Evolutionary conservation across 2,888 invertebrate species (phyloP), one percentile per base, ranked within the genome.

Genomic region (Graphium colonna): DNA sequence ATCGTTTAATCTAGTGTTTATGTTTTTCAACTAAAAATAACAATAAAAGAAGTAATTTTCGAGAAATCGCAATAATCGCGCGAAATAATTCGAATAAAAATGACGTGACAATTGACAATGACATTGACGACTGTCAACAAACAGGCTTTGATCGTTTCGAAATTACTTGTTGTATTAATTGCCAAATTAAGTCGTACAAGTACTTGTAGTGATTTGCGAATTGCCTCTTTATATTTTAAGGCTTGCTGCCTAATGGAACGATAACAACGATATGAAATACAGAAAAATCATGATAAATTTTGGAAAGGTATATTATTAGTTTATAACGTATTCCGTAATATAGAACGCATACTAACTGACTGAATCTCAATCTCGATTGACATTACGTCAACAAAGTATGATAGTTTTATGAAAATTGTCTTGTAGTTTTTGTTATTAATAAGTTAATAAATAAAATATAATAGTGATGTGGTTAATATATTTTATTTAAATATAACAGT

Each of bases 381-480:
- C 33, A 33, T 33, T 33, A 10, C 33, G 33, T 33, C 33, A 33
- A 33, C 33, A 26, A 5, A 5, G 26, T 26, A 26, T 26, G 26
- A 33, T 33, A 10, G 33, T 33, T 3, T 2, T 10, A 4, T 10
- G 10, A 33, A 33, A 33, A 7, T 10, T 10, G 33, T 10, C 2
- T 33, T 2, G 28, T 8, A 28, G 28, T 33, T 3, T 33, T 3
- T 33, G 33, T 33, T n/a, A 33, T n/a, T 2, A 33, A 33, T n/a
- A n/a, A n/a, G n/a, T 33, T 9, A 9, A 33, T 33, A 16, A 7
- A 43, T 8, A 43, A 42, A 17, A 9, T n/a, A 8, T 15, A 51
- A 16, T 45, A 51, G 51, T 51, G 45, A 51, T 51, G 51, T 45
- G 51, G 39, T 51, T 51, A 45, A 40, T 49, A 44, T 42, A 33